Conservation (phyloP, 2,888 invertebrate species). For the Aquatica leii region DNA sequence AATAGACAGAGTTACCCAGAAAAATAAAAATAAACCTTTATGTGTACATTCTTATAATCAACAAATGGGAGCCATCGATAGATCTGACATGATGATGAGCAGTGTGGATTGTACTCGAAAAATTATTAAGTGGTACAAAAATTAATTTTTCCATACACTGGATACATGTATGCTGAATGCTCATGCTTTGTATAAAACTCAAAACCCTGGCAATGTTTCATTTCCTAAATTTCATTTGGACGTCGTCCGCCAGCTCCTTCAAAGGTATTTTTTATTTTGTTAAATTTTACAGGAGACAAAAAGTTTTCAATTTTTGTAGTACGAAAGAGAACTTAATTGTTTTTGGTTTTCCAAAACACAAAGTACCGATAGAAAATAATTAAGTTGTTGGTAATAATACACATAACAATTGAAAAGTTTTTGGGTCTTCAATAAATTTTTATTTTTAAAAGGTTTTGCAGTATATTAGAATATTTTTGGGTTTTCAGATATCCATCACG, state of each 20-base stretch:
- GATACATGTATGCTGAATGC: neutral
- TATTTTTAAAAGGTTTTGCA: neutral
- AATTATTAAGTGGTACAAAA: neutral
- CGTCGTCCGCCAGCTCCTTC: neutral
- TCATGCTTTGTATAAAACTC: neutral
- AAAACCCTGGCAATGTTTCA: neutral
- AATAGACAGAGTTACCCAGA: neutral
- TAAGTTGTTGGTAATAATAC: too few species aligned
- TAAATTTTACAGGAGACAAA: too few species aligned
- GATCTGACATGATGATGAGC: neutral
- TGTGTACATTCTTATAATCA: neutral
- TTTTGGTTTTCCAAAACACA: too few species aligned
- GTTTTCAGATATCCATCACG: neutral
- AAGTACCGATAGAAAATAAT: too few species aligned
- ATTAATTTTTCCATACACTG: neutral
- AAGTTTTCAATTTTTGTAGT: too few species aligned
- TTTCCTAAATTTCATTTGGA: neutral
- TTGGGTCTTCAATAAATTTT: neutral
- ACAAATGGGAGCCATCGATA: neutral
- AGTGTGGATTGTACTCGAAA: neutral
- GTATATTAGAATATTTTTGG: neutral
- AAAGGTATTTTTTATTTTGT: conserved; percentile 1
- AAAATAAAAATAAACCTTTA: neutral
- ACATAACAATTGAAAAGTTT: neutral
- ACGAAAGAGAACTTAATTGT: too few species aligned